These are phyloP conservation scores for Carcinoscorpius rotundicauda DNA, from an alignment of 1,140 invertebrate species.

Conservation along the genomic window DNA sequence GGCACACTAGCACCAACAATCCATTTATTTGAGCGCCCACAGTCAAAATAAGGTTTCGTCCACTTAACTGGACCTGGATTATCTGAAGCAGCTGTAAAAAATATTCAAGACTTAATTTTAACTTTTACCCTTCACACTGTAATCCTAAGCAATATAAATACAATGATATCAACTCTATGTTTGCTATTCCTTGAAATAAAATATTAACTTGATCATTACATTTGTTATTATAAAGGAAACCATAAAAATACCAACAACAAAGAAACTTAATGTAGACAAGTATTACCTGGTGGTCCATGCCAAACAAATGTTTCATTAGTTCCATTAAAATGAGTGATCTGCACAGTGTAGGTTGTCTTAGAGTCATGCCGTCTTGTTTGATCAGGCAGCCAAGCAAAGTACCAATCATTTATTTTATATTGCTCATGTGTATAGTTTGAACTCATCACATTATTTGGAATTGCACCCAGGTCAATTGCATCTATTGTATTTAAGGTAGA, in stretches of 20 bases:
- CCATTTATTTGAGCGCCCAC: slow-evolving; percentile 90
- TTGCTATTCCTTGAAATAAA: too few relatives aligned
- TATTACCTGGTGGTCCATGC: slow-evolving; percentile 66
- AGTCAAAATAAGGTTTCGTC: slow-evolving; percentile 93
- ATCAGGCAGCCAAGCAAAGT: slow-evolving; percentile 69
- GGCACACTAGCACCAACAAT: slow-evolving; percentile 83
- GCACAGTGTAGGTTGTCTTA: slow-evolving; percentile 64
- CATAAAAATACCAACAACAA: slow-evolving; percentile 13
- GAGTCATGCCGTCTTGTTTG: slow-evolving; percentile 64
- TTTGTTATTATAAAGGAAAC: not conserved
- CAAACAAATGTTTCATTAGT: slow-evolving; percentile 93
- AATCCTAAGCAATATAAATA: too few relatives aligned
- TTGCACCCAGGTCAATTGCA: slow-evolving; percentile 59
- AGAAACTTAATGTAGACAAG: slow-evolving; percentile 11
- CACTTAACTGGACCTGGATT: slow-evolving; percentile 80
- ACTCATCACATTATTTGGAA: slow-evolving; percentile 54
- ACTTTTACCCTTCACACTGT: too few relatives aligned
- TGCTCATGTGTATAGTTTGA: slow-evolving; percentile 80
- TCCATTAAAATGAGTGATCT: slow-evolving; percentile 85
- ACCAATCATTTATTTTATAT: slow-evolving; percentile 91
- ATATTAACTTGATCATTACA: too few relatives aligned
- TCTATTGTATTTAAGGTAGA: slow-evolving; percentile 72
- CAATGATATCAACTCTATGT: too few relatives aligned
- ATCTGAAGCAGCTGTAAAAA: slow-evolving; percentile 58
- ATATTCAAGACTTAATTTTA: not conserved